Evolutionary conservation across 2,113 vertebrate species (phyloP).

Genomic region (Hyperopisus bebe): DNA sequence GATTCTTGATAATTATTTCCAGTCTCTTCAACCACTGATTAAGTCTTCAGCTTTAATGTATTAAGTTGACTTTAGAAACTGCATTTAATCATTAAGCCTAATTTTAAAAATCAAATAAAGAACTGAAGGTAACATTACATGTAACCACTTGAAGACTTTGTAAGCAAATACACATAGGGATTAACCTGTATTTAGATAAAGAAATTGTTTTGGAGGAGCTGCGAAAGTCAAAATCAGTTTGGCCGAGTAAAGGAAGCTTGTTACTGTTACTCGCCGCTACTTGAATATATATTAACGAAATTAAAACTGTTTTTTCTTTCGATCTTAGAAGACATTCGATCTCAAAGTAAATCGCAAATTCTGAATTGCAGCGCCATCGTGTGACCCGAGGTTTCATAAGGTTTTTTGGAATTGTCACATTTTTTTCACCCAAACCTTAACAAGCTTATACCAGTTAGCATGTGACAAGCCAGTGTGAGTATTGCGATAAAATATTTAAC

Average conservation of each 20-base stretch:
- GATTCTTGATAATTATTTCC: not conserved
- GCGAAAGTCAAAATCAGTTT: not conserved
- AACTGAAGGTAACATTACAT: not conserved
- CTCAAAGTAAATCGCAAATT: not conserved
- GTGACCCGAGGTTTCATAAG: not conserved
- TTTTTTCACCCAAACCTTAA: not conserved
- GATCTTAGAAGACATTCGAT: not conserved
- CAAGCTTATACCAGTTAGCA: not conserved
- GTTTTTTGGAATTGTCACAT: not conserved
- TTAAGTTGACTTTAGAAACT: not conserved
- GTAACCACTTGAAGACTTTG: not conserved
- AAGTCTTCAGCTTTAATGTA: not conserved
- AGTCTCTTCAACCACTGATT: not conserved
- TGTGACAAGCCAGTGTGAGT: not conserved
- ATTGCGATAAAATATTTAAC: slow-evolving; percentile 2
- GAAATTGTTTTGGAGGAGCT: not conserved
- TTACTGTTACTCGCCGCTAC: not conserved
- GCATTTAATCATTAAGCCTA: not conserved
- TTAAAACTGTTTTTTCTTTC: not conserved
- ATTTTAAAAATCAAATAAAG: not conserved
- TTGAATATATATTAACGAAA: not conserved
- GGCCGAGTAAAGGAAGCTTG: not conserved
- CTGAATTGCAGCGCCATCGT: slow-evolving; percentile 10
- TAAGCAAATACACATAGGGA: not conserved
- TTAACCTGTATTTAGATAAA: not conserved